Evolutionary conservation across 2,113 vertebrate genomes (phyloP).

Genomic region (Hippocampus barbouri): DNA sequence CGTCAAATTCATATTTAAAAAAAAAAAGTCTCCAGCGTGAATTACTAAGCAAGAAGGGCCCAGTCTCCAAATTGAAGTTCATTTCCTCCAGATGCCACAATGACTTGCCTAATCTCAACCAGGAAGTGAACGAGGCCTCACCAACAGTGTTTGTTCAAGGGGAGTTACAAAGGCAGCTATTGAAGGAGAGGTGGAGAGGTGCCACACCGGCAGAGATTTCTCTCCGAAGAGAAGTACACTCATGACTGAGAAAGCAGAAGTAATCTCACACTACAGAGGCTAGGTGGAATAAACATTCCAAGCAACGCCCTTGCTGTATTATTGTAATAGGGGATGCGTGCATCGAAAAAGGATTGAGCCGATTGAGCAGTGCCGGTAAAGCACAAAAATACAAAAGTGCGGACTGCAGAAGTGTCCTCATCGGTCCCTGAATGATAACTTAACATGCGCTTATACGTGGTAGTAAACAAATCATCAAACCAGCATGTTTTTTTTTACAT

Average conservation of each 20-base stretch:
- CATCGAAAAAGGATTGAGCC: slow-evolving; percentile 9
- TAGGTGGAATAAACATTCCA: slow-evolving; percentile 35
- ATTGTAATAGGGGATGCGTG: slow-evolving; percentile 21
- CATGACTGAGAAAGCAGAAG: slow-evolving; percentile 44
- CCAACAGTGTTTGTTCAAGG: slow-evolving; percentile 52
- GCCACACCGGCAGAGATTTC: slow-evolving; percentile 37
- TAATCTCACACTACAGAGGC: slow-evolving; percentile 21
- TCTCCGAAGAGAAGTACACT: slow-evolving; percentile 29
- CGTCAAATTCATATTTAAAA: neutral
- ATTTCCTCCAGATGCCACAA: slow-evolving; percentile 45
- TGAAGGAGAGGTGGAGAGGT: slow-evolving; percentile 44
- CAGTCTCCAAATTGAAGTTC: slow-evolving; percentile 16
- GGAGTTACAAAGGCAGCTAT: slow-evolving; percentile 63
- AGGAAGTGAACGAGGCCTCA: slow-evolving; percentile 52
- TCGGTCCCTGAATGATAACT: slow-evolving; percentile 16
- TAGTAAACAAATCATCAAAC: neutral
- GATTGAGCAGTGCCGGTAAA: slow-evolving; percentile 7
- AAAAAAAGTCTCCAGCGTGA: neutral
- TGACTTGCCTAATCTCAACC: slow-evolving; percentile 37
- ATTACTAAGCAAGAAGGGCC: neutral
- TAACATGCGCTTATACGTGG: neutral
- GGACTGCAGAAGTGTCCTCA: slow-evolving; percentile 41
- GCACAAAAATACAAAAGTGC: slow-evolving; percentile 13
- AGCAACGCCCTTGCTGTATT: slow-evolving; percentile 31
- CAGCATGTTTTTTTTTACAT: neutral